Evolutionary conservation across 2,113 vertebrate species (phyloP).

Genomic region (Calyptomena viridis): DNA sequence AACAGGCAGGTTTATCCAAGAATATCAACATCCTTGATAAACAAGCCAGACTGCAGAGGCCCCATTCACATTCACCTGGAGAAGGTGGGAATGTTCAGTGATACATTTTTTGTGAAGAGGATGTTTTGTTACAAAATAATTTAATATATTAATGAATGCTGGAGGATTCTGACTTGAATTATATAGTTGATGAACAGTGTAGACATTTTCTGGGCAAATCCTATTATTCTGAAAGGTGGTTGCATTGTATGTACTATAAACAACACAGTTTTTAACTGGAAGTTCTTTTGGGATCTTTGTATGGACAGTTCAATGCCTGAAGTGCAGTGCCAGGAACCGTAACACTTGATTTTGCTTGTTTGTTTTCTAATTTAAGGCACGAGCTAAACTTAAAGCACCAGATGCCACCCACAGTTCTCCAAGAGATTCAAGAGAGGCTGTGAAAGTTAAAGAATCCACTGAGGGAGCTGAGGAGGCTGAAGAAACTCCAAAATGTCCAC

Average conservation of each 20-base stretch:
- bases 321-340: neutral
- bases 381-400: conserved; percentile 40
- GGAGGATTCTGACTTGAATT: neutral
- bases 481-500: neutral
- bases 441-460: neutral
- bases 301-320: neutral
- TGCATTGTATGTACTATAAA: neutral
- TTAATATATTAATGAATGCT: neutral
- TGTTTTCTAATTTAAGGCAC: conserved; percentile 9
- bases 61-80: neutral
- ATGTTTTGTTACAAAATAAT: neutral
- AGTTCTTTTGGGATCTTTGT: neutral
- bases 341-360: neutral
- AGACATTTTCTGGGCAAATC: neutral
- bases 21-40: neutral
- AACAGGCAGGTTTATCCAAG: neutral
- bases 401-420: conserved; percentile 4
- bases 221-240: neutral
- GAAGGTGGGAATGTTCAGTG: neutral
- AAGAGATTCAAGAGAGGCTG: neutral
- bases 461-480: neutral
- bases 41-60: neutral
- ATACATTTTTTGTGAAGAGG: neutral
- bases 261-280: neutral
- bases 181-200: neutral